phyloP scores from a whole-genome alignment of 1,140 invertebrate genomes.

The Hyposmocoma kahamanoa region DNA sequence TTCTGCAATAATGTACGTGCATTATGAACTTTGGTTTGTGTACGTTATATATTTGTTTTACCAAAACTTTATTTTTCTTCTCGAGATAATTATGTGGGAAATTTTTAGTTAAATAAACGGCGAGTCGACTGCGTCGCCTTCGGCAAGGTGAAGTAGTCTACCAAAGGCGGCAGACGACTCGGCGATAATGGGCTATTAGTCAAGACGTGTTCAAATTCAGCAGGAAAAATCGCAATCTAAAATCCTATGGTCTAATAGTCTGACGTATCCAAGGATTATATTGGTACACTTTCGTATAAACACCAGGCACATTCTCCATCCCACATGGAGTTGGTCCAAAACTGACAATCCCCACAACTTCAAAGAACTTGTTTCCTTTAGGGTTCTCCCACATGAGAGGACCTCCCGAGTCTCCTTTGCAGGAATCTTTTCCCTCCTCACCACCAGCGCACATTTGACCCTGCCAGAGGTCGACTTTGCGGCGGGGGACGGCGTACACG shows the following conservation, averaged over 20 bases:
- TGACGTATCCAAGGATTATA: conserved; percentile 3
- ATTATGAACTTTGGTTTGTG: too few relatives aligned
- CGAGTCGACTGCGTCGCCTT: too few relatives aligned
- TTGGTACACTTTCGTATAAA: conserved; percentile 56
- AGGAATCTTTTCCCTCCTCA: conserved; percentile 78
- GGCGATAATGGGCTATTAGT: too few relatives aligned
- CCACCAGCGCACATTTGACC: conserved; percentile 79
- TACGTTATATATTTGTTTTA: too few relatives aligned
- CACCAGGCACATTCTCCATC: conserved; percentile 51
- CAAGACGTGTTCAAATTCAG: too few relatives aligned
- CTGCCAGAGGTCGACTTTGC: not conserved
- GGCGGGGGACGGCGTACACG: not conserved
- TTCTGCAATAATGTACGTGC: too few relatives aligned
- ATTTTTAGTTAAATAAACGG: too few relatives aligned
- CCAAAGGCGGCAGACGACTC: too few relatives aligned
- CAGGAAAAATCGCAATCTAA: too few relatives aligned
- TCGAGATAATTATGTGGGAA: too few relatives aligned
- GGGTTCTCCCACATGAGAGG: conserved; percentile 74
- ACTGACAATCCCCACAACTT: conserved; percentile 60
- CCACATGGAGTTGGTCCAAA: conserved; percentile 72
- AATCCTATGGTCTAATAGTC: not conserved
- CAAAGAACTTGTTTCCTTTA: conserved; percentile 15
- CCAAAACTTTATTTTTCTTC: too few relatives aligned
- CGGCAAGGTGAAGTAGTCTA: too few relatives aligned
- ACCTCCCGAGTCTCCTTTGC: conserved; percentile 82